Base-by-base conservation (phyloP, 1,140 invertebrate genomes). In the Cotesia typhae region DNA sequence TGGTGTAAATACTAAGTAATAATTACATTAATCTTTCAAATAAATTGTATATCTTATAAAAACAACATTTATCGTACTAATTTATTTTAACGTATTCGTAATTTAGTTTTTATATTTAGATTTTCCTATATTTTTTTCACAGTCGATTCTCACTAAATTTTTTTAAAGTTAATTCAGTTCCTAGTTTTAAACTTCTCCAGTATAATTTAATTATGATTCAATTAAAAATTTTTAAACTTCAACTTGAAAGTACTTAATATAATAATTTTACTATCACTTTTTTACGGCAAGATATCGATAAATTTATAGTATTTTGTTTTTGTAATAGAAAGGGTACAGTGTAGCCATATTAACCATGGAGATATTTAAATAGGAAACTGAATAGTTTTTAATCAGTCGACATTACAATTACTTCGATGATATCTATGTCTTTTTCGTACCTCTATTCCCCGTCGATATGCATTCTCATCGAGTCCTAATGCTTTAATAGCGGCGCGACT, bases 401-500 rank as follows among this genome's bases (percentile, higher is more conserved):
- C 59, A 67, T 84, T 87, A 72, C 81, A 83, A 57, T 77, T 82
- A 35, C 77, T 83, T 78, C 79, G 79, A 63, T 78, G 78, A 77
- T 81, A 85, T 67, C 78, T 83, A 4, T 77, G 75, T 51, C 85
- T 81, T 10, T 85, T 84, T 77, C 83, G 78, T 35, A 87, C 84
- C 77, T 87, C 86, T 72, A 84, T 79, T n/a, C 86, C 85, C 63
- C 78, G 80, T 57, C 68, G 70, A 65, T 77, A 85, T 6, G 72
- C 70, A 38, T 80, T 60, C 74, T 85, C 83, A 68, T 87, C 76
- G 1, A 86, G 79, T 9, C 79, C 80, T 17, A 89, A 75, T 52
- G 84, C 70, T 71, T 85, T 85, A 0, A 88, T 85, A 84, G 86
- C 86, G 4, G 86, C 80, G 67, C 86, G 83, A 71, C 90, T 90